These are phyloP conservation scores for Ommatoiulus sabulosus DNA, from an alignment of 2,888 invertebrate species.

Conservation along the genomic window DNA sequence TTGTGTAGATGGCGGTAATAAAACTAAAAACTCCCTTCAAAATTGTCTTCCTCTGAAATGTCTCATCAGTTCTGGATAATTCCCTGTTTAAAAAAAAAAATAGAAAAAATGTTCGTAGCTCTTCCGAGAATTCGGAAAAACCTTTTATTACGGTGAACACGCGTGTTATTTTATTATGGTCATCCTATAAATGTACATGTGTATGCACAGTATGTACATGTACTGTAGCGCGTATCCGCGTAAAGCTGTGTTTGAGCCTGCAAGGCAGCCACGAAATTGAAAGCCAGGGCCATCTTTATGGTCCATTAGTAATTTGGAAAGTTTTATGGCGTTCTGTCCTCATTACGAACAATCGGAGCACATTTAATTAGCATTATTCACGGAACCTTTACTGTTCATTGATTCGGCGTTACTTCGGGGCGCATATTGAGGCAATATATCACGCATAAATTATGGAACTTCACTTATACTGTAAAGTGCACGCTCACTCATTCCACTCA, in stretches of 20 bases:
- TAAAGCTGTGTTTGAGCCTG: too few relatives aligned
- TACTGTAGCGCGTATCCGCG: not conserved
- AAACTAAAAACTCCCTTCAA: too few relatives aligned
- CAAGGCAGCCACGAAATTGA: not conserved
- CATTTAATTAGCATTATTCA: slow-evolving; percentile 30
- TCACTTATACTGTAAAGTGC: not conserved
- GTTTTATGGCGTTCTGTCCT: not conserved
- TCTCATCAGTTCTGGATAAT: too few relatives aligned
- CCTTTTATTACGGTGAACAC: too few relatives aligned
- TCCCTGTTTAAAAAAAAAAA: too few relatives aligned
- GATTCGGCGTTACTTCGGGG: slow-evolving; percentile 17
- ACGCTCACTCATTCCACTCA: not conserved
- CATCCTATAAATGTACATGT: too few relatives aligned
- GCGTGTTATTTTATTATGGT: not conserved
- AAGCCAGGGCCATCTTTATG: slow-evolving; percentile 17
- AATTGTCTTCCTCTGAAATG: too few relatives aligned
- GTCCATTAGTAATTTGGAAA: slow-evolving; percentile 11
- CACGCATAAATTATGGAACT: not conserved
- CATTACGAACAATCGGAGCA: not conserved
- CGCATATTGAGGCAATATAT: not conserved
- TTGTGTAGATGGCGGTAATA: too few relatives aligned
- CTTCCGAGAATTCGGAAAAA: too few relatives aligned
- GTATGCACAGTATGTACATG: not conserved
- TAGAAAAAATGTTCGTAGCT: too few relatives aligned
- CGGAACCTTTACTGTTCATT: slow-evolving; percentile 19